Conservation (phyloP, 2,797 vertebrate genomes). For the Takifugu ocellatus region DNA sequence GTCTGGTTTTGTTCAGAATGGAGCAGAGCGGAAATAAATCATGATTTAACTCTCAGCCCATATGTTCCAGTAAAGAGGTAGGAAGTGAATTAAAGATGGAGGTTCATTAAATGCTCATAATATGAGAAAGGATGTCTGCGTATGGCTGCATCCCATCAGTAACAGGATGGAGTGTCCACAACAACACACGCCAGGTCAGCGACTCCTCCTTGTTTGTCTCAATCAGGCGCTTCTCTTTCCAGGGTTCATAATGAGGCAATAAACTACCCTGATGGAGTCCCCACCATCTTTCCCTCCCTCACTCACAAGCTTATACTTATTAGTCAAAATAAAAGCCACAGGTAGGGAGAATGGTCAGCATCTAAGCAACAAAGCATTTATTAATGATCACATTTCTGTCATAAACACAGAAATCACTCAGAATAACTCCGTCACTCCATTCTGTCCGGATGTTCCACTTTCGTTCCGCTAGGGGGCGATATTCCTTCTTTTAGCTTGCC, state of each 20-base stretch:
- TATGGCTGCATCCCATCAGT: neutral
- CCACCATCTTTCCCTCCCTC: conserved; percentile 35
- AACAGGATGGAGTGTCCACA: conserved; percentile 1
- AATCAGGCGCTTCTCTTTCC: conserved; percentile 38
- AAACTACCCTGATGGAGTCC: conserved; percentile 39
- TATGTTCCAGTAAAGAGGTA: neutral
- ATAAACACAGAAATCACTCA: too few relatives aligned
- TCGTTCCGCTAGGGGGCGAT: too few relatives aligned
- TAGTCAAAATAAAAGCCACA: too few relatives aligned
- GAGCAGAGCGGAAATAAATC: neutral
- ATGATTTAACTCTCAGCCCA: neutral
- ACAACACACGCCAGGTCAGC: neutral
- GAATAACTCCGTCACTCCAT: too few relatives aligned
- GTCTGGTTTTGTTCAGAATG: neutral
- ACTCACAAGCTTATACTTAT: too few relatives aligned
- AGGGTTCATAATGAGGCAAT: conserved; percentile 45
- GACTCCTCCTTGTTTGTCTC: conserved; percentile 32
- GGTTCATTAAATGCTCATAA: neutral
- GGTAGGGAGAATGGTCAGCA: too few relatives aligned
- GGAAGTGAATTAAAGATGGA: neutral
- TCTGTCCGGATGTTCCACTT: too few relatives aligned
- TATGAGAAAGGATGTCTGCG: neutral
- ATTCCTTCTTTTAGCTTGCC: too few relatives aligned
- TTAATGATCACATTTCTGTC: too few relatives aligned
- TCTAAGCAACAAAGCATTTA: too few relatives aligned